A percentile compares a stretch with the other conserved stretches of the same genome.
These are phyloP conservation scores for Drosophila fulvimacula DNA, from an alignment of 2,888 invertebrate genomes.

Conservation along the genomic window DNA sequence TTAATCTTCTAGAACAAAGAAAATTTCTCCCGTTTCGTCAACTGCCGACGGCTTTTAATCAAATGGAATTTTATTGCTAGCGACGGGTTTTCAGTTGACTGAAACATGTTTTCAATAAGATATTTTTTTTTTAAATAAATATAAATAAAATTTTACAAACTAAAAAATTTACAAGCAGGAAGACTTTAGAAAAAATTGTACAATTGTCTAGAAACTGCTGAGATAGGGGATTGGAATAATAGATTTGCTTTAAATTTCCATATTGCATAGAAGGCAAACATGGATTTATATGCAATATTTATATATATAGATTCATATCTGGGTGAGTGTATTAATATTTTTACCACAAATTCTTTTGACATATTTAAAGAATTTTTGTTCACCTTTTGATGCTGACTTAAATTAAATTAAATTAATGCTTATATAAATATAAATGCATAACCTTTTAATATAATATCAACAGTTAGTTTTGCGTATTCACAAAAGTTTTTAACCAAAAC, in stretches of 20 bases:
- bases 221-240: not conserved
- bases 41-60: constrained; percentile 54
- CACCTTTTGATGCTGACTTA: too few species aligned
- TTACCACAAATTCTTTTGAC: too few species aligned
- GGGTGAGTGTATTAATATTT: too few species aligned
- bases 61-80: constrained; percentile 6
- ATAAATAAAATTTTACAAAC: not conserved
- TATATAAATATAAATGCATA: not conserved
- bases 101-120: constrained; percentile 1
- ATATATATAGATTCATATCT: too few species aligned
- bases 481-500: constrained; percentile 4
- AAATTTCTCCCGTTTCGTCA: constrained; percentile 32
- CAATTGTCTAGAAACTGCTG: not conserved
- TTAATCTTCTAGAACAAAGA: constrained; percentile 36
- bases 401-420: not conserved
- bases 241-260: not conserved
- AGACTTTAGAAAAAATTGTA: not conserved
- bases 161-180: not conserved
- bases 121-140: not conserved
- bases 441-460: not conserved
- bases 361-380: too few species aligned
- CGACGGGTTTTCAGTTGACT: constrained; percentile 10
- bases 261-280: not conserved
- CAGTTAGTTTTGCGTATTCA: constrained; percentile 11
- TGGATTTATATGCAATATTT: too few species aligned